phyloP scores from a whole-genome alignment of 2,888 invertebrate species.

The Eurytoma adleriae region DNA sequence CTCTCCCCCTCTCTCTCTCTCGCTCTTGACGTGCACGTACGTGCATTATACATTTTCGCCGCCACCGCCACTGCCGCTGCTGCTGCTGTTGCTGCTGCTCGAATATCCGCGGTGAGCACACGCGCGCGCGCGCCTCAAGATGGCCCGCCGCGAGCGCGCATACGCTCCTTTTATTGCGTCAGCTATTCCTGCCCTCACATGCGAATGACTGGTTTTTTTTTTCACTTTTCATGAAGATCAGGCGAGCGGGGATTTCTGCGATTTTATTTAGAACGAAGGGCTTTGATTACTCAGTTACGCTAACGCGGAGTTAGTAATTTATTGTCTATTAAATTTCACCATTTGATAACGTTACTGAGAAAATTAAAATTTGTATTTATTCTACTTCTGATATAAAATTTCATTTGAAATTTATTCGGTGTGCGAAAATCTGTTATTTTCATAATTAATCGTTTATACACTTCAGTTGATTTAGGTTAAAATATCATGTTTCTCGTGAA shows the following conservation, averaged over 20 bases:
- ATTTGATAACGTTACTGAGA: too few relatives aligned
- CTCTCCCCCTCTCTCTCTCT: background rate
- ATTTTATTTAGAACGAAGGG: background rate
- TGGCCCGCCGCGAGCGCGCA: constrained; percentile 17
- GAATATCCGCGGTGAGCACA: constrained; percentile 7
- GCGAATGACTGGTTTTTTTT: constrained; percentile 4
- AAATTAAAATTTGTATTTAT: too few relatives aligned
- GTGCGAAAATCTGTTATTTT: too few relatives aligned
- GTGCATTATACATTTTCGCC: too few relatives aligned
- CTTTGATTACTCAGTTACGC: too few relatives aligned
- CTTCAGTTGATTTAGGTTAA: too few relatives aligned
- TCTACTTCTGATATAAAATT: too few relatives aligned
- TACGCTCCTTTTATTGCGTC: constrained; percentile 19
- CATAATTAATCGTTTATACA: too few relatives aligned
- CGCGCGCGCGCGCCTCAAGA: constrained; percentile 4
- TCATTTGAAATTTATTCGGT: too few relatives aligned
- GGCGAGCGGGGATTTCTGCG: background rate
- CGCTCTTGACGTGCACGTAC: background rate
- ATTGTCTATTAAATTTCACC: too few relatives aligned
- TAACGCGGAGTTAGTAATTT: too few relatives aligned
- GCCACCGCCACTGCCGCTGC: background rate
- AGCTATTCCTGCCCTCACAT: background rate
- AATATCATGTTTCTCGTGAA: too few relatives aligned
- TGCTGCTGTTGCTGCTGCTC: background rate
- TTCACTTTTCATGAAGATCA: background rate